These are phyloP conservation scores for Plagiodera versicolora DNA, from an alignment of 2,888 invertebrate genomes.

Conservation along the genomic window DNA sequence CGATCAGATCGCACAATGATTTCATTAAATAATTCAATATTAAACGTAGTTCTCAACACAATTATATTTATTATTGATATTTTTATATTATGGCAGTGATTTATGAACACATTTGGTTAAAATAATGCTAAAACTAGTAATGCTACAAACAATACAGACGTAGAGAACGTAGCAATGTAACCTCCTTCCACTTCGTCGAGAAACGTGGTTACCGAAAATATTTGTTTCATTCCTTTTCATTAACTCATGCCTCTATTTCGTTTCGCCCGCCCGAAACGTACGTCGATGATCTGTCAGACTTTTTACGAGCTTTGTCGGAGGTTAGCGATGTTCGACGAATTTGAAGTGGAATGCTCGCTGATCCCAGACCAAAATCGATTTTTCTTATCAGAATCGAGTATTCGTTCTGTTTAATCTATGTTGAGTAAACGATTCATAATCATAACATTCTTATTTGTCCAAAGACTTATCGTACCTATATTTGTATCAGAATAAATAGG, in stretches of 20 bases:
- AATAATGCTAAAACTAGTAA: slow-evolving; percentile 18
- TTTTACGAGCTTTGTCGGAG: slow-evolving; percentile 16
- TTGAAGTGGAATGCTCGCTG: not conserved
- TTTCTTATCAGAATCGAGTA: slow-evolving; percentile 2
- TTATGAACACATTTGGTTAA: slow-evolving; percentile 29
- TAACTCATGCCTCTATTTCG: slow-evolving; percentile 14
- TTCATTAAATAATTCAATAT: too few species aligned
- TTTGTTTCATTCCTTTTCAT: slow-evolving; percentile 21
- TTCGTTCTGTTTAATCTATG: not conserved
- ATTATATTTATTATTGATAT: too few species aligned
- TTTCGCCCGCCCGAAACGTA: slow-evolving; percentile 21
- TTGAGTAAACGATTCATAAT: not conserved
- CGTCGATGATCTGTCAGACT: slow-evolving; percentile 19
- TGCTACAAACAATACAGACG: too few species aligned
- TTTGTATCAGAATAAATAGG: too few species aligned
- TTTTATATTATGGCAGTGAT: not conserved
- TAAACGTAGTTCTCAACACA: too few species aligned
- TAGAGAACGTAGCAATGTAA: too few species aligned
- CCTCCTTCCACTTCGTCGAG: slow-evolving; percentile 16
- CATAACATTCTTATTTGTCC: not conserved
- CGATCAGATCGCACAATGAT: too few species aligned
- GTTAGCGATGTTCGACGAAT: slow-evolving; percentile 9
- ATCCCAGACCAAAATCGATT: not conserved
- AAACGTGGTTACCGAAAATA: slow-evolving; percentile 20
- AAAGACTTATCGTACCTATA: too few species aligned